Evolutionary conservation across 2,888 invertebrate species (phyloP), one percentile per base, ranked within the genome.

Genomic region (Acanthosepion esculentum): DNA sequence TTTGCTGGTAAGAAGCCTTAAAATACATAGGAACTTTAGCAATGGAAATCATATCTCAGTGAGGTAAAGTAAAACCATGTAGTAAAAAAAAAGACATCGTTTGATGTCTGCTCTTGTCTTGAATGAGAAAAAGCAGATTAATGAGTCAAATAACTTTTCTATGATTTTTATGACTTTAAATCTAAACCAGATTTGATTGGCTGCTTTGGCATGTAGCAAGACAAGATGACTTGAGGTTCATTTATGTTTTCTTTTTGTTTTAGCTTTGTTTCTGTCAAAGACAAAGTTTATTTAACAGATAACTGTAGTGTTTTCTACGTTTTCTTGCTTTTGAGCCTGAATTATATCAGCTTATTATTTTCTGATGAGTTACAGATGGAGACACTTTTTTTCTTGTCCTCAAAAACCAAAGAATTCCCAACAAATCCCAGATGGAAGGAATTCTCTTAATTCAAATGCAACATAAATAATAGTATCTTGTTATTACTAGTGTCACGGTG

Each of bases 391-490:
- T n/a, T n/a, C 78, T 78, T 78, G 78, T n/a, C n/a, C 78, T 78
- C n/a, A 29, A 78, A 12, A n/a, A n/a, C n/a, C 78, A 78, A 78
- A 78, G 78, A 78, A n/a, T 29, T 78, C 29, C 78, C n/a, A 23
- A 23, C 20, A 33, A 15, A 78, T 23, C n/a, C 33, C 78, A 78
- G 78, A 78, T 78, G 78, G 78, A 78, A 78, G n/a, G 33, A 78
- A 78, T 78, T 23, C 78, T 78, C n/a, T 78, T 33, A 78, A 78
- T 78, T 78, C 78, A 78, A 78, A n/a, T n/a, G 15, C 78, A 78
- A 78, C 78, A 78, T 78, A 78, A 78, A 78, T 78, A 78, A 78
- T 78, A 23, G 78, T n/a, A 78, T 33, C n/a, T 78, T 78, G 78
- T 78, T 78, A n/a, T 78, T 78, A 18, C 78, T 33, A 15, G n/a